Evolutionary conservation across 2,888 invertebrate species (phyloP), one percentile per base, ranked within the genome.

Genomic region (Cephus runcator): DNA sequence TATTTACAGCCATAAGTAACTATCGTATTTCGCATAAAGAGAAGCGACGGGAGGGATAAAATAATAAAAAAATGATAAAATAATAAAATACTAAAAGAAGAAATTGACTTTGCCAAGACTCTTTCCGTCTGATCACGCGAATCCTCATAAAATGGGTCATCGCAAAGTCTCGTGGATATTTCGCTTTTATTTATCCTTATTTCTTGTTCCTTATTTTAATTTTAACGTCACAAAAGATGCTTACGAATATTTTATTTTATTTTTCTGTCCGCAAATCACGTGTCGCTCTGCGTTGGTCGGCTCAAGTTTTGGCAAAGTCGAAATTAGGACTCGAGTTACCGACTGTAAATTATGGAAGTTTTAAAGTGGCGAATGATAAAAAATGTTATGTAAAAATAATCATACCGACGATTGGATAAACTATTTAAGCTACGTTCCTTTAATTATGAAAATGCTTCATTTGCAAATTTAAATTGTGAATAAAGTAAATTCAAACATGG

Each of bases 341-440:
- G 83, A 86, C 85, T 83, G 83, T 86, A 84, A 83, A 82, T 75
- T 81, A 75, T 79, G 77, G 79, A 81, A 83, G 80, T 84, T 83
- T 56, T 56, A 56, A 56, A 23, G 4, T 83, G 83, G 77, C 79
- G 80, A 76, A 83, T 85, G 84, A 56, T 56, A 23, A 23, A 85
- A 56, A 85, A 76, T 80, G 81, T 85, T 86, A 83, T 84, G 80
- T 85, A 81, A 80, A 85, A 85, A 81, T 83, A 84, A 56, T 56
- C 23, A 23, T 23, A 56, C 11, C 35, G 6, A 40, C 40, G 82
- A 79, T 84, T 82, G 78, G 81, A 85, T 81, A 71, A 79, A 77
- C 75, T 77, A 77, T 77, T 77, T 77, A 77, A 75, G 40, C 75
- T 75, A 40, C 75, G 75, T 77, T 77, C 75, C 75, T 77, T 77